Evolutionary conservation across 2,113 vertebrate genomes (phyloP).

Genomic region (Percina caprodes): DNA sequence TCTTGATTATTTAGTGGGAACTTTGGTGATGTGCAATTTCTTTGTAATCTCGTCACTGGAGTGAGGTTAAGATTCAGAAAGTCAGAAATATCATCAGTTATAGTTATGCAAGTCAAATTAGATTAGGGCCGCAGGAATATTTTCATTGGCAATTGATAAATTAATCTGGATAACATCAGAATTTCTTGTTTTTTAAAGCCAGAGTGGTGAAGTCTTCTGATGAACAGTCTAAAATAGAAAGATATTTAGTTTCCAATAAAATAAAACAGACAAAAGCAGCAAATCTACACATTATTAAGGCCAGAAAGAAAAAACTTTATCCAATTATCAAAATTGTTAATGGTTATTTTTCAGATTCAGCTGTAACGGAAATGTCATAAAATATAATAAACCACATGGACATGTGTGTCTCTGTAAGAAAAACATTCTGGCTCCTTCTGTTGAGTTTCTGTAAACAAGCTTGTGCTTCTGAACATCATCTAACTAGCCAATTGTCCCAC

Average conservation of each 20-base stretch:
- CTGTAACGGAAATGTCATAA: background rate
- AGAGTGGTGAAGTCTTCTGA: background rate
- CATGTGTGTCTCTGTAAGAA: background rate
- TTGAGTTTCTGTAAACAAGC: conserved; percentile 5
- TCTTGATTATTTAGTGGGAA: background rate
- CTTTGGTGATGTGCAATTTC: no score
- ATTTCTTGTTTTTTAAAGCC: no score
- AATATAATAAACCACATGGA: background rate
- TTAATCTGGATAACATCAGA: no score
- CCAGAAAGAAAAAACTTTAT: background rate
- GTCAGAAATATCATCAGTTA: background rate
- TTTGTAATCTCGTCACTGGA: no score
- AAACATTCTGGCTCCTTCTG: background rate
- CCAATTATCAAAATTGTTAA: background rate
- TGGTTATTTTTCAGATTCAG: background rate
- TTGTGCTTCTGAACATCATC: conserved; percentile 38
- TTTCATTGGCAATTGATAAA: background rate
- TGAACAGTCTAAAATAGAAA: background rate
- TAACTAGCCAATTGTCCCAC: conserved; percentile 6
- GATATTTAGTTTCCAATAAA: background rate
- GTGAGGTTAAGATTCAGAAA: no score
- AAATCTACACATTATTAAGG: background rate
- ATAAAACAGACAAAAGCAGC: background rate
- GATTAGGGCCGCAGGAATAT: no score
- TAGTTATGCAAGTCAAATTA: background rate